A percentile compares a stretch with the other conserved stretches of the same genome.
Evolutionary conservation across 1,140 invertebrate genomes (phyloP).

Genomic region (Panagrolaimus sp.): DNA sequence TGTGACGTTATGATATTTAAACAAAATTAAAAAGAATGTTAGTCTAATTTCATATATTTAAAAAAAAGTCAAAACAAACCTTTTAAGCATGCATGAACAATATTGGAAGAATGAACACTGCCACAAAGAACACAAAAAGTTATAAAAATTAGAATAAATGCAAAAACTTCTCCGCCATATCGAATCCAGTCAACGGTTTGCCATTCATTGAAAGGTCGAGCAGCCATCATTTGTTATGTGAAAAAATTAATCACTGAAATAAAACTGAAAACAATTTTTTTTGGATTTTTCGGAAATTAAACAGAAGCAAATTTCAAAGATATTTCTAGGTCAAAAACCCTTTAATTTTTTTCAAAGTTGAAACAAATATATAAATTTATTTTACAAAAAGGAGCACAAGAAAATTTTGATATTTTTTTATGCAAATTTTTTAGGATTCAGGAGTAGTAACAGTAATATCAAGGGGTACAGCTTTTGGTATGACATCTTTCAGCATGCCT

Average conservation of each 20-base stretch:
- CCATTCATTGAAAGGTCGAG: not conserved
- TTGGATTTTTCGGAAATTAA: too few relatives aligned
- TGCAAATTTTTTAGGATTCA: not conserved
- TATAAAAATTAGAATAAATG: constrained; percentile 13
- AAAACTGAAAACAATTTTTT: too few relatives aligned
- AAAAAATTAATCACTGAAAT: too few relatives aligned
- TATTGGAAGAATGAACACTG: not conserved
- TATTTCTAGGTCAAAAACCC: too few relatives aligned
- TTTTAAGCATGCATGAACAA: not conserved
- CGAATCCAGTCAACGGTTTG: not conserved
- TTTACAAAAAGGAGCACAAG: not conserved
- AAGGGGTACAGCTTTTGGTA: too few relatives aligned
- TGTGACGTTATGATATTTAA: too few relatives aligned
- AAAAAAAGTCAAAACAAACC: constrained; percentile 2
- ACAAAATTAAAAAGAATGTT: too few relatives aligned
- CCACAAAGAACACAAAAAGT: constrained; percentile 12
- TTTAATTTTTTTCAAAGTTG: too few relatives aligned
- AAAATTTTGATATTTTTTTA: not conserved
- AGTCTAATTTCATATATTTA: not conserved
- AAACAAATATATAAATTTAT: too few relatives aligned
- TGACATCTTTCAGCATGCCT: not conserved
- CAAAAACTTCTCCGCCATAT: constrained; percentile 2
- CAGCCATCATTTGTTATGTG: not conserved
- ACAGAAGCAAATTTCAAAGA: too few relatives aligned
- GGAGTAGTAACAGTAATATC: too few relatives aligned